Evolutionary conservation across 1,140 invertebrate genomes (phyloP).

Genomic region (Dryas iulia): DNA sequence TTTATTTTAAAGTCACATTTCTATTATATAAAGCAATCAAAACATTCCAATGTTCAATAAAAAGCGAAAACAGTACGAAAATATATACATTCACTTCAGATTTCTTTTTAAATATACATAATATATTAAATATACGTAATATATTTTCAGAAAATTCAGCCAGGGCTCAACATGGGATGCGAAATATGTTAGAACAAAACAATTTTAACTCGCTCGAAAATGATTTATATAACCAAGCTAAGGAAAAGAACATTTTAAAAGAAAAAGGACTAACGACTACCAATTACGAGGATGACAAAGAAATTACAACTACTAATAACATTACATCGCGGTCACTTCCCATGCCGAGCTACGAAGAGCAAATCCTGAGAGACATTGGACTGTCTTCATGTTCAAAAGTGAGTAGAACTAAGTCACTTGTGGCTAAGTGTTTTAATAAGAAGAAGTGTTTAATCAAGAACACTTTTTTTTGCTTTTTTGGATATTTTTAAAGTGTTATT

Average conservation of each 20-base stretch:
- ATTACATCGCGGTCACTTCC: slow-evolving; percentile 3
- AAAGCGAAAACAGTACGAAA: too few species aligned
- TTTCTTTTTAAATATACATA: too few species aligned
- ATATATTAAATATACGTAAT: too few species aligned
- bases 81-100: too few species aligned
- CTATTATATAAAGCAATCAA: too few species aligned
- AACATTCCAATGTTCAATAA: too few species aligned
- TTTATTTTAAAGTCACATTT: too few species aligned
- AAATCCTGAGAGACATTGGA: slow-evolving; percentile 36
- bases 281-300: background rate
- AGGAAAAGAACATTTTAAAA: background rate
- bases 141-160: slow-evolving; percentile 2
- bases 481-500: too few species aligned
- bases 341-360: slow-evolving; percentile 32
- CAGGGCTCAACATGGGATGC: slow-evolving; percentile 1
- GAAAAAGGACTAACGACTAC: background rate
- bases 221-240: background rate
- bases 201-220: background rate
- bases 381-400: slow-evolving; percentile 42
- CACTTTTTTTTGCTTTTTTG: too few species aligned
- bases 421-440: too few species aligned
- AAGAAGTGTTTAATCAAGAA: too few species aligned
- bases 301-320: slow-evolving; percentile 1
- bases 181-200: background rate
- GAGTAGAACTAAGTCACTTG: too few species aligned